These are phyloP conservation scores for Zeugodacus cucurbitae DNA, from an alignment of 1,140 invertebrate species.

Conservation along the genomic window DNA sequence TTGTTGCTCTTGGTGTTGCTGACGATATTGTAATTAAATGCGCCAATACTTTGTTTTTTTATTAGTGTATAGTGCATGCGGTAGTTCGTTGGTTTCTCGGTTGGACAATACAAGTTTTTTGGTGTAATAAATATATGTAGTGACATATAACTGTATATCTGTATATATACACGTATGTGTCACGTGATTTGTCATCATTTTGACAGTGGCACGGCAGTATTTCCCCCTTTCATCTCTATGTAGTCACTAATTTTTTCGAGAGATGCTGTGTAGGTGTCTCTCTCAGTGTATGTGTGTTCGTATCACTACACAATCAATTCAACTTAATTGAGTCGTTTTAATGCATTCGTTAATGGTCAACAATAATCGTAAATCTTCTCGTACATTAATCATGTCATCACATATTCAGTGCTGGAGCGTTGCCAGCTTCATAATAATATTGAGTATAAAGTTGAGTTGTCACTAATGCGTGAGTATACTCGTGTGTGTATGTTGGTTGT, in stretches of 20 bases:
- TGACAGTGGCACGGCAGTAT: background rate
- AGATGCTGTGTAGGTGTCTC: background rate
- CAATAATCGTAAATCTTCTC: background rate
- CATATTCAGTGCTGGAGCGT: background rate
- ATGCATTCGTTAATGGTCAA: background rate
- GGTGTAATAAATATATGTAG: background rate
- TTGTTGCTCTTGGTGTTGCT: too few relatives aligned
- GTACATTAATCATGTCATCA: conserved; percentile 1
- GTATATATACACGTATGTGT: background rate
- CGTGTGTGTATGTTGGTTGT: background rate
- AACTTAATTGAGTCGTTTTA: conserved; percentile 1
- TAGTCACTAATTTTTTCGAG: background rate
- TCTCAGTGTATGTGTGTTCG: background rate
- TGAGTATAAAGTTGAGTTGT: background rate
- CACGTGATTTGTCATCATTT: background rate
- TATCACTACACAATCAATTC: background rate
- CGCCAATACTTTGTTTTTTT: background rate
- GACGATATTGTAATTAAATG: background rate
- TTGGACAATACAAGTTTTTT: background rate
- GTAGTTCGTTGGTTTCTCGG: background rate
- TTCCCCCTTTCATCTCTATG: background rate
- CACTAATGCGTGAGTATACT: background rate
- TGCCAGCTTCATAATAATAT: background rate
- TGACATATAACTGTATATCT: background rate
- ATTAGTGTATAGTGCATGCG: background rate